Base-by-base conservation (phyloP, 1,140 invertebrate species). In the Diabrotica undecimpunctata region DNA sequence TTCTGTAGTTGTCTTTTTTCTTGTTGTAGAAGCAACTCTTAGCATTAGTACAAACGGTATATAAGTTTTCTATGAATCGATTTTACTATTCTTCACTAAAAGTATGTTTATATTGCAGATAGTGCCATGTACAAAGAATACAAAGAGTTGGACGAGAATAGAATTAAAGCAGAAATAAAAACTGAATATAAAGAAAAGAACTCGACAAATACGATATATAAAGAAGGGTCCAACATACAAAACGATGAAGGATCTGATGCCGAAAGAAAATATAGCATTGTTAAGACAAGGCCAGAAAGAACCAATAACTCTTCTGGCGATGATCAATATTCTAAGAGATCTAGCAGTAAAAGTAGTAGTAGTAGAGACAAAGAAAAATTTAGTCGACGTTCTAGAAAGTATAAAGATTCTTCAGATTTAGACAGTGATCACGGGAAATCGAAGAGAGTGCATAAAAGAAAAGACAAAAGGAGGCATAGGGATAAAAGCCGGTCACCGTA, bases 51-150 rank as follows among this genome's bases (percentile, higher is more conserved):
- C 8, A 2, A 46, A 8, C 41, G 8, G 3, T 46, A 46, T 10
- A 46, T 46, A 6, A 10, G 0, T 46, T 46, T 10, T 46, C 3
- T 8, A 46, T 46, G 3, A 3, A 46, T 46, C n/a, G 8, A 46
- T 46, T 46, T 46, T 46, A 25, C 25, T 25, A 25, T 25, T 25
- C 25, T 25, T 2, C 25, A 2, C 25, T 25, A 25, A 25, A 25
- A 25, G 4, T 4, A 1, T 25, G 25, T 25, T 25, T 25, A 78
- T 54, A 78, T 82, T 83, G 67, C 70, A 90, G 88, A 90, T 82
- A 80, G 83, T 5, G 84, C 83, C 35, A 87, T 87, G 64, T 90
- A 85, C 75, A 84, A 89, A 69, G 83, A 88, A 70, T 88, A 87
- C 65, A 89, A 87, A 71, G 83, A 81, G 62, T 83, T 39, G 11